Evolutionary conservation across 2,113 vertebrate species (phyloP).

Genomic region (Ellobius talpinus): DNA sequence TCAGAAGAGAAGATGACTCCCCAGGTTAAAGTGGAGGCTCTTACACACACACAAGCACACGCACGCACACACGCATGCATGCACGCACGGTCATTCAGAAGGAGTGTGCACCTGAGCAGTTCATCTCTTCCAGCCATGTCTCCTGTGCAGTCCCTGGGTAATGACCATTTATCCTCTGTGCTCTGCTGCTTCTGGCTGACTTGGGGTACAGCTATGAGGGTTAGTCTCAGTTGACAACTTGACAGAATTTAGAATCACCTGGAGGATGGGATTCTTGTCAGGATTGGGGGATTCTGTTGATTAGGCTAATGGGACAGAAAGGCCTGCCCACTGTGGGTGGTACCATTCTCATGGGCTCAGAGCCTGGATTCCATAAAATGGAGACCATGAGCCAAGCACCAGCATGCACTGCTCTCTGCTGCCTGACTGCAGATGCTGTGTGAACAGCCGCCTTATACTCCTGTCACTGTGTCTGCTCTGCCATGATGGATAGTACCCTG

Average conservation of each 20-base stretch:
- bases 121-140: background rate
- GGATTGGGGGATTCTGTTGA: background rate
- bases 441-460: background rate
- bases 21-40: background rate
- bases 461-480: background rate
- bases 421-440: background rate
- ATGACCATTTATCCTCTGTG: background rate
- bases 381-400: background rate
- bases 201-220: background rate
- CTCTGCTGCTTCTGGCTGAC: background rate
- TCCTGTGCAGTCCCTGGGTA: background rate
- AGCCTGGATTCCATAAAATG: background rate
- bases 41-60: background rate
- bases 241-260: background rate
- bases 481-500: background rate
- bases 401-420: background rate
- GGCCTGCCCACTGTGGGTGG: background rate
- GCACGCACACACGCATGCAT: background rate
- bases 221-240: background rate
- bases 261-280: background rate
- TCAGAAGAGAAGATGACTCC: background rate
- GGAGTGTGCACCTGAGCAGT: background rate
- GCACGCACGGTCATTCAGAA: rapidly evolving
- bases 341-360: background rate
- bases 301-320: background rate